Conservation (phyloP, 2,113 vertebrate species). For the Gasterosteus nipponicus region DNA sequence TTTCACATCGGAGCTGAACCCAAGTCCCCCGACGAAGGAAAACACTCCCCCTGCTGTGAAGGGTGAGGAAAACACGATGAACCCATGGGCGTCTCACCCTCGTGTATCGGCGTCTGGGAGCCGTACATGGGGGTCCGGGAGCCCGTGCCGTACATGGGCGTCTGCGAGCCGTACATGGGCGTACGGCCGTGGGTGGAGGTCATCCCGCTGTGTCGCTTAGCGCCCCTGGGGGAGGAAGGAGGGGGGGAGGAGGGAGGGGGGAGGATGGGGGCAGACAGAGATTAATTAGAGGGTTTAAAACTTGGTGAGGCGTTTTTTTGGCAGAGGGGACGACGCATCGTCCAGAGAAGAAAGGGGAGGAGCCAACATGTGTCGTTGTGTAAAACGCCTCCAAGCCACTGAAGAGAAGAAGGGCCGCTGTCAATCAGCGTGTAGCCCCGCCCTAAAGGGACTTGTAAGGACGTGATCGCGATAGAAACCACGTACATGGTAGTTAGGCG, state of each 20-base stretch:
- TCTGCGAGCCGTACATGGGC: conserved; percentile 93
- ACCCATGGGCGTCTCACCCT: conserved; percentile 81
- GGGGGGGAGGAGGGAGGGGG: too few species aligned
- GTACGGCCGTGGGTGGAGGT: conserved; percentile 89
- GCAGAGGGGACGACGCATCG: too few species aligned
- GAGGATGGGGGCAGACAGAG: not conserved
- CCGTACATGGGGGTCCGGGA: conserved; percentile 95
- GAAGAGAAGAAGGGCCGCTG: not conserved
- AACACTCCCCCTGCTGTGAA: too few species aligned
- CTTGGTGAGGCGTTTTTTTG: too few species aligned
- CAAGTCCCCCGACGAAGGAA: too few species aligned
- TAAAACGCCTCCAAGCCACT: not conserved
- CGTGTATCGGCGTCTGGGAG: conserved; percentile 92
- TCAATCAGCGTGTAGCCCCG: not conserved
- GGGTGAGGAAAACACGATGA: too few species aligned
- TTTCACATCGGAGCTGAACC: too few species aligned
- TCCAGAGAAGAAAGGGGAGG: too few species aligned
- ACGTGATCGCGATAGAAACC: too few species aligned
- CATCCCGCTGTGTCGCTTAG: conserved; percentile 84
- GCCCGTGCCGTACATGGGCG: conserved; percentile 92
- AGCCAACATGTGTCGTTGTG: too few species aligned
- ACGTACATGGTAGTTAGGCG: conserved; percentile 89
- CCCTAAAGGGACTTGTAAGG: not conserved
- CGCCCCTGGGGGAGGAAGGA: conserved; percentile 77
- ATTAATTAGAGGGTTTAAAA: not conserved